Evolutionary conservation across 2,113 vertebrate species (phyloP), one percentile per base, ranked within the genome.

Genomic region (Chloebia gouldiae): DNA sequence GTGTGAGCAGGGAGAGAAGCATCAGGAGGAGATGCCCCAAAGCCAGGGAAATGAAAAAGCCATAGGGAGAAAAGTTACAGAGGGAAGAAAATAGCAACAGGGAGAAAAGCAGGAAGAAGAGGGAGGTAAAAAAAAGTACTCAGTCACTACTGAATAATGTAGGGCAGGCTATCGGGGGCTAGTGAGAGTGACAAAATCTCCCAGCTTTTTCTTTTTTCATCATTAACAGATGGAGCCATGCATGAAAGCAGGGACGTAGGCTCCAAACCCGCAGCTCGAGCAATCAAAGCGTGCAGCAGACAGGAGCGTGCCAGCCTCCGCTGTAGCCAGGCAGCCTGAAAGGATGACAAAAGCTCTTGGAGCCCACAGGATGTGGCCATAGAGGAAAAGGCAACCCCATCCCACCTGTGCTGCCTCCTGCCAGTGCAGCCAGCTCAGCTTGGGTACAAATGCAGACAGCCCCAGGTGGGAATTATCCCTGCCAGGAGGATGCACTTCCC

Each of bases 141-240:
- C 89, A 69, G 59, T 72, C 87, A 81, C 76, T 81, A 68, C 66
- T 95, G 88, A 95, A 90, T 95, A 93, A 84, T 81, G 77, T 85
- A 95, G 87, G 66, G 57, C 93, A 96, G 91, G 94, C 90, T 95
- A 78, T 23, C 2, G 5, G 89, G 78, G 49, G 86, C 76, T 95
- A 95, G 88, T 6, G 30, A 68, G 64, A 54, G 72, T 9, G 68
- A 92, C 92, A 87, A 94, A 95, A 96, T 90, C 80, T 71, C 69
- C 50, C 87, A 78, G 85, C 59, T 71, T 93, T 95, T 88, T 89
- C 90, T 85, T 96, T 91, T 96, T 94, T 78, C 12, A 15, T 93
- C 94, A 77, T 96, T 93, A 95, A 78, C 96, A 95, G 93, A 97
- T 96, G 95, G 95, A 96, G 91, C 90, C 35, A 11, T 92, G 94